Evolutionary conservation across 2,113 vertebrate species (phyloP).

Genomic region (Spea multiplicata): DNA sequence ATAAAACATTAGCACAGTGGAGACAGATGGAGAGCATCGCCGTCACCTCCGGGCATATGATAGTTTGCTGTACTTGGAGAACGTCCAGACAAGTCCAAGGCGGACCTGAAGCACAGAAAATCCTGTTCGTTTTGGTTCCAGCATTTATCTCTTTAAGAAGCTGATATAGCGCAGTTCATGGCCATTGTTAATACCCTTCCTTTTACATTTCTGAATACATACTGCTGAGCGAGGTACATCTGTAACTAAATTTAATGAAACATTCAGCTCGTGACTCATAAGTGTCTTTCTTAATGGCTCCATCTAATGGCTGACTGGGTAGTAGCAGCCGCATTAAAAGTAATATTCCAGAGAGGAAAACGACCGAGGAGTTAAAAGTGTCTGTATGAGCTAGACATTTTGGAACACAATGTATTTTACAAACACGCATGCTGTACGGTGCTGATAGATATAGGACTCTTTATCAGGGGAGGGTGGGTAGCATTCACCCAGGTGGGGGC

Average conservation of each 20-base stretch:
- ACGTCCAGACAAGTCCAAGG: not conserved
- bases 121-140: not conserved
- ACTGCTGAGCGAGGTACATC: constrained; percentile 12
- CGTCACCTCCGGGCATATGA: not conserved
- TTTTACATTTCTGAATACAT: constrained; percentile 11
- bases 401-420: too few relatives aligned
- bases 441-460: too few relatives aligned
- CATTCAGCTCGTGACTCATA: not conserved
- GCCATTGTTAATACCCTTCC: constrained; percentile 11
- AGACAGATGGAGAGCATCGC: not conserved
- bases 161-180: not conserved
- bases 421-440: too few relatives aligned
- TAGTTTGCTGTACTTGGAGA: not conserved
- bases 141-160: constrained; percentile 3
- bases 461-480: too few relatives aligned
- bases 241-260: constrained; percentile 7
- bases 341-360: too few relatives aligned
- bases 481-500: too few relatives aligned
- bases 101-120: not conserved
- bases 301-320: constrained; percentile 14
- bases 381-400: too few relatives aligned
- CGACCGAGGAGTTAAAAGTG: too few relatives aligned
- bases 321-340: not conserved
- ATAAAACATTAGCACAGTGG: not conserved
- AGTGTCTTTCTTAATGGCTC: constrained; percentile 28